Conservation (phyloP, 64 coral and sea anemone genomes). For the Stylophora pistillata region DNA sequence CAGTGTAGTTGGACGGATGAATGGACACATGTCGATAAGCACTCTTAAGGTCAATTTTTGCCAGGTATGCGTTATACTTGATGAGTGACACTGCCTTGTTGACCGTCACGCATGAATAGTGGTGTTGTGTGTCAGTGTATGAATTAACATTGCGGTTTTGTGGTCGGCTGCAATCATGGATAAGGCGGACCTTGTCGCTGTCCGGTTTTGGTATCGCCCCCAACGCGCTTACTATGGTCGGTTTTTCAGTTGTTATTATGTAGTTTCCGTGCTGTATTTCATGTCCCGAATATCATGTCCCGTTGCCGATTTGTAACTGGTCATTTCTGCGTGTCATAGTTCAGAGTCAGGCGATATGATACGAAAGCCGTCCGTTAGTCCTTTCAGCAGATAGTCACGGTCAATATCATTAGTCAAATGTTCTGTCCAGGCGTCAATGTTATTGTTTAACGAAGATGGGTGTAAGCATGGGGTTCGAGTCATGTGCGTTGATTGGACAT, state of each 20-base stretch:
- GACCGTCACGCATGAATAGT: slow-evolving; percentile 42
- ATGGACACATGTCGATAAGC: slow-evolving; percentile 41
- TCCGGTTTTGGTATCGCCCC: slow-evolving; percentile 41
- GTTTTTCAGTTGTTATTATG: slow-evolving; percentile 17
- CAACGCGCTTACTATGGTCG: slow-evolving; percentile 41
- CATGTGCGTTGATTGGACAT: background rate
- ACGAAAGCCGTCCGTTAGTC: too few species aligned
- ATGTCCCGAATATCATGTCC: too few species aligned
- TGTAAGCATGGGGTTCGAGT: background rate
- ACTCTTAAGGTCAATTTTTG: slow-evolving; percentile 58
- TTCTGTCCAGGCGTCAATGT: slow-evolving; percentile 15
- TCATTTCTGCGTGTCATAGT: too few species aligned
- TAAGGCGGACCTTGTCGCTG: too few species aligned
- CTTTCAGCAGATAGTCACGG: too few species aligned
- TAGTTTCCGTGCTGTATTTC: slow-evolving; percentile 29
- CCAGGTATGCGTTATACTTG: slow-evolving; percentile 24
- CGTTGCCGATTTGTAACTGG: too few species aligned
- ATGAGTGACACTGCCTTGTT: background rate
- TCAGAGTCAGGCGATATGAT: too few species aligned
- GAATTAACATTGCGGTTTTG: too few species aligned
- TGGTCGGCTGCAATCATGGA: too few species aligned
- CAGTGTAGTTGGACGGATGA: slow-evolving; percentile 31
- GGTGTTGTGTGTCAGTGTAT: too few species aligned
- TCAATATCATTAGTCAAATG: slow-evolving; percentile 7
- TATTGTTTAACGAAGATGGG: background rate